A percentile compares a stretch with the other conserved stretches of the same genome.
phyloP scores from a whole-genome alignment of 2,797 vertebrate species.

The Takifugu rubripes region DNA sequence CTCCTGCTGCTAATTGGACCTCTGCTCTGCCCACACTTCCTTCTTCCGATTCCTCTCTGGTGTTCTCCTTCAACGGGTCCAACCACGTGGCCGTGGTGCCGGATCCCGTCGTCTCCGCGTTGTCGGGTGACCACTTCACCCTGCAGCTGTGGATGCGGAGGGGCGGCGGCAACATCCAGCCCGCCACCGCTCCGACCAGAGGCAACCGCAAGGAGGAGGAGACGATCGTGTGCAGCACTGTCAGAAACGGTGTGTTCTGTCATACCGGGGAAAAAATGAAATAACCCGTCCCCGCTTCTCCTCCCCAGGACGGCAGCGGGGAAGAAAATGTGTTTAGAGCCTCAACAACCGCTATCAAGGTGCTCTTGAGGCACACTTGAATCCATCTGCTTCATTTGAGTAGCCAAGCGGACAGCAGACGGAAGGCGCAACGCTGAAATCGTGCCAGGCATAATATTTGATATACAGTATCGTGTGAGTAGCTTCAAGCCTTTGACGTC shows the following conservation, averaged over 20 bases:
- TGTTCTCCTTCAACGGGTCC: conserved; percentile 97
- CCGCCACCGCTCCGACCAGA: conserved; percentile 67
- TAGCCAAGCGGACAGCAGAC: conserved; percentile 32
- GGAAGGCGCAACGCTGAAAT: conserved; percentile 26
- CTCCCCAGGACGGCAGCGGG: neutral
- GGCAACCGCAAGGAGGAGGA: conserved; percentile 90
- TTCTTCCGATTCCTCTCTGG: conserved; percentile 94
- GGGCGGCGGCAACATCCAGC: conserved; percentile 76
- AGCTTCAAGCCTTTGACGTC: conserved; percentile 12
- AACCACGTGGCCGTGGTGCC: conserved; percentile 90
- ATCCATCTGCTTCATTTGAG: conserved; percentile 33
- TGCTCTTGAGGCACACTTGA: conserved; percentile 46
- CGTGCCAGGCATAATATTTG: conserved; percentile 14
- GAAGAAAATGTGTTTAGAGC: conserved; percentile 17
- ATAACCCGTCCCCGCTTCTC: neutral
- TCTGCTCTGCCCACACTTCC: conserved; percentile 89
- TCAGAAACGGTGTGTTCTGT: conserved; percentile 84
- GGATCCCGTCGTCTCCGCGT: conserved; percentile 76
- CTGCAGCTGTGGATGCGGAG: conserved; percentile 96
- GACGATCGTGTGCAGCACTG: conserved; percentile 90
- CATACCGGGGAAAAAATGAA: neutral
- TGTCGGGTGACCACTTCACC: conserved; percentile 93
- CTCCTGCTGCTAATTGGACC: conserved; percentile 91
- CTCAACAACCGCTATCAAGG: conserved; percentile 27
- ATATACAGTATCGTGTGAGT: conserved; percentile 11